A percentile compares a stretch with the other conserved stretches of the same genome.
These are phyloP conservation scores for Apis florea DNA, from an alignment of 1,140 invertebrate genomes.

Conservation along the genomic window DNA sequence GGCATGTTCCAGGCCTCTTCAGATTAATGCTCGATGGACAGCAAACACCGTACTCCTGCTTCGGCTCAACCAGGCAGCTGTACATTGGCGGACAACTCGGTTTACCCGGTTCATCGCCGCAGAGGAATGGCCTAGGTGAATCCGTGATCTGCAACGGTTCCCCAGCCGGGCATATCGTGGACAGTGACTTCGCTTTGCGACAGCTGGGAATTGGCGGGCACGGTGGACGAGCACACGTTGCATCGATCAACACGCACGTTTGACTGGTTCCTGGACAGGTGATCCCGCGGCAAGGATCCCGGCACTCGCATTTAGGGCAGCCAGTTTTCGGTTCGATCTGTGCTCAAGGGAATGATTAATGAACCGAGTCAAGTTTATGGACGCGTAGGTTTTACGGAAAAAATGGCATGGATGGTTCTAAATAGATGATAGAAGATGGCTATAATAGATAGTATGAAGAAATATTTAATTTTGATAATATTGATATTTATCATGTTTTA, in stretches of 20 bases:
- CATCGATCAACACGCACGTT: conserved; percentile 89
- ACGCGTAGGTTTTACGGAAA: too few relatives aligned
- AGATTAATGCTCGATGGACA: conserved; percentile 89
- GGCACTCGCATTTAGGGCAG: conserved; percentile 89
- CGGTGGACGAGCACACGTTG: conserved; percentile 87
- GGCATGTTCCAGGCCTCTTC: conserved; percentile 88
- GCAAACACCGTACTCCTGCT: conserved; percentile 93
- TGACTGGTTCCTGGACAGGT: conserved; percentile 86
- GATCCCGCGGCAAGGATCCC: conserved; percentile 88
- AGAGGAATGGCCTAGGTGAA: conserved; percentile 88
- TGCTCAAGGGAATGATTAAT: conserved; percentile 3
- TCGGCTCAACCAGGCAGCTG: conserved; percentile 87
- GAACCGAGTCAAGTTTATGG: too few relatives aligned
- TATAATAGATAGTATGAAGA: too few relatives aligned
- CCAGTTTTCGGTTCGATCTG: conserved; percentile 82
- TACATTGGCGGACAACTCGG: conserved; percentile 90
- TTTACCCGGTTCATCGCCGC: conserved; percentile 89
- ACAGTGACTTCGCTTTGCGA: conserved; percentile 83
- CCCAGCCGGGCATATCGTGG: conserved; percentile 89
- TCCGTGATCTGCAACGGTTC: conserved; percentile 90
- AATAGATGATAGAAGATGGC: too few relatives aligned
- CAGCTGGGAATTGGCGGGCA: conserved; percentile 92
- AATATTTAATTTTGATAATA: too few relatives aligned
- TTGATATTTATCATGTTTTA: too few relatives aligned
- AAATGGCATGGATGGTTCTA: too few relatives aligned